Base-by-base conservation (phyloP, 1,140 invertebrate genomes). In the Euglossa dilemma region DNA sequence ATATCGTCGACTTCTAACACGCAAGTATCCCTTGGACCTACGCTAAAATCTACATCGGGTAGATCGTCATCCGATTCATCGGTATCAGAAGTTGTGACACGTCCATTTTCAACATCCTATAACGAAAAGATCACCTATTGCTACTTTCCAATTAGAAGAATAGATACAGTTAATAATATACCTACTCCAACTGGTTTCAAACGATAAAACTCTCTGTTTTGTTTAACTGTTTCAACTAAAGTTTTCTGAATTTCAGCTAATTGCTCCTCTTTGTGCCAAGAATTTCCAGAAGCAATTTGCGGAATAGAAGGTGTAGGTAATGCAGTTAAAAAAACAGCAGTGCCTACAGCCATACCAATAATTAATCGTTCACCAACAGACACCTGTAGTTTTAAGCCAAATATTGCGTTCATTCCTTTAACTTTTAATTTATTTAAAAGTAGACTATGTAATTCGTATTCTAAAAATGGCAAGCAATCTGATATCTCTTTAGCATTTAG, bases 361-460 rank as follows among this genome's bases (percentile, higher is more conserved):
- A 99, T 95, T 91, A 98, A 95, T 59, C 97, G 96, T 90, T 99
- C 98, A 5, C 98, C 98, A 70, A 99, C 96, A 1, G 97, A 96
- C 45, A 99, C 96, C 91, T 98, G 97, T 5, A 97, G 95, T 91
- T 96, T 96, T 2, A 99, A 92, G 5, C 97, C 97, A 93, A 98
- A 98, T 28, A 98, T 95, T n/a, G 97, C 96, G 94, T 99, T 99
- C 97, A 99, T 98, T 23, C 98, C 98, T 91, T 98, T 98, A 82
- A 98, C 97, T 92, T 97, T 97, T 0, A 99, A 94, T 93, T 99
- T 99, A 90, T 98, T 98, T 5, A 99, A 95, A 18, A 99, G 94
- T 89, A 99, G 96, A 84, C 98, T 96, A 92, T 99, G 98, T 47
- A 99, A 94, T 92, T 99, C 99, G 93, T 99, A 99, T 93, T 99